Evolutionary conservation across 2,888 invertebrate genomes (phyloP), one percentile per base, ranked within the genome.

Genomic region (Xylocampa areola): DNA sequence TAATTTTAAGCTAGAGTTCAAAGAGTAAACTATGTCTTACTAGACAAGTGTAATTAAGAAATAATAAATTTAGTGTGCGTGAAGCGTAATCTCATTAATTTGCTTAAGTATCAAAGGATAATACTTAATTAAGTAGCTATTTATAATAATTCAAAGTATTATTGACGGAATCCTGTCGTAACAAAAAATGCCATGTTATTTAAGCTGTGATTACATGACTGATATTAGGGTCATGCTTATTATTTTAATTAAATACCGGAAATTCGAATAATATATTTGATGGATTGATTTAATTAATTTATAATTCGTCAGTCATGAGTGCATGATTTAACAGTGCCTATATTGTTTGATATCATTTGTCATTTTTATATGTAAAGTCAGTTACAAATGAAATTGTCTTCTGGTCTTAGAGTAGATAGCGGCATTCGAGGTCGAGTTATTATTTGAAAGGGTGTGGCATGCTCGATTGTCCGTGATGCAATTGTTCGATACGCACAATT

Each of bases 361-460:
- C 48, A 55, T 61, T 54, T 21, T 32, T 27, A 36, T 13, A 53
- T 13, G 23, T 37, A 23, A 33, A 21, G 8, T 14, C 23, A 11
- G n/a, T 27, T 36, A 3, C 4, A 47, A 44, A 48, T 37, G n/a
- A 29, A 54, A 44, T 21, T 32, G 37, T 33, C 13, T 11, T 32
- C 16, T 36, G 17, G 14, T 44, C n/a, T 21, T 32, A 37, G 21
- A 41, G 30, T 47, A 25, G 16, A 16, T 27, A 53, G 29, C 30
- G 17, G 33, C 48, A 39, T 59, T 37, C 77, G 66, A 79, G 79
- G 79, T 68, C 77, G 53, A 19, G 32, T 57, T 68, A 69, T 76
- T 75, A 80, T 81, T 82, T 77, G 84, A 82, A 82, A 86, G 85
- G 88, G 87, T 81, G 85, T 77, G 85, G 79, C 73, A 32, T 69